Percentiles rank a stretch among this genome's conserved stretches.
Evolutionary conservation across 2,888 invertebrate species (phyloP).

Genomic region (Phyllotreta striolata): DNA sequence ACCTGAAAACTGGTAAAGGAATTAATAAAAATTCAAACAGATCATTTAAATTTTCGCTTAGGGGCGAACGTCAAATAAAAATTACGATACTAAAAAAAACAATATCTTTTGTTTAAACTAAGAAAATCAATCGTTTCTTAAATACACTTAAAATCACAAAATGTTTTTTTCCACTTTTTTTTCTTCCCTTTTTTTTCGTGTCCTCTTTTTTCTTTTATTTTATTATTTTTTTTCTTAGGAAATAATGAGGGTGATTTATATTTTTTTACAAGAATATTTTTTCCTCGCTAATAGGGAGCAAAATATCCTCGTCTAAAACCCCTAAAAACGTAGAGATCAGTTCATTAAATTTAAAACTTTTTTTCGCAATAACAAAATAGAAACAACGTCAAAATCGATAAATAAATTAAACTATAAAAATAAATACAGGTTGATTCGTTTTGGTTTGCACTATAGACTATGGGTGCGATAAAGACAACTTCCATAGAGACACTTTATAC

Average conservation of each 20-base stretch:
- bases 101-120: conserved; percentile 1
- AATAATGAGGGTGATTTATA: conserved; percentile 41
- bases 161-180: conserved; percentile 20
- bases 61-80: not conserved
- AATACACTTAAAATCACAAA: conserved; percentile 19
- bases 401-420: conserved; percentile 42
- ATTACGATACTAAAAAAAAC: conserved; percentile 4
- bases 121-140: conserved; percentile 4
- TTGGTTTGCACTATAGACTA: no score
- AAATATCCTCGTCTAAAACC: conserved; percentile 75
- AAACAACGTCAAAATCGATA: conserved; percentile 53
- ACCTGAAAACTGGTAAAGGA: conserved; percentile 54
- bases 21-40: conserved; percentile 35
- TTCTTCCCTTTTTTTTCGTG: conserved; percentile 21
- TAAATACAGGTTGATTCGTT: no score
- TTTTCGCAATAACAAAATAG: conserved; percentile 45
- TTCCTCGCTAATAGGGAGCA: conserved; percentile 69
- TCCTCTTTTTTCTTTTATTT: conserved; percentile 19
- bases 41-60: conserved; percentile 10
- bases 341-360: conserved; percentile 50
- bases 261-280: conserved; percentile 47
- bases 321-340: conserved; percentile 67
- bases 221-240: conserved; percentile 10
- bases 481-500: not conserved
- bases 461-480: no score